Percentiles rank a stretch among this genome's conserved stretches.
These are phyloP conservation scores for Bos taurus DNA, from an alignment of 2,113 vertebrate species.

Conservation along the genomic window ARS-UCD2.0 NC_037339.1:32677001-32677500, in stretches of 20 bases:
- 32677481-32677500: background rate
- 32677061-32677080: background rate
- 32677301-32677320: background rate
- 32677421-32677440: background rate
- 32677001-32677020: background rate
- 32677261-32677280: background rate
- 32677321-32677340: background rate
- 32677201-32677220: background rate
- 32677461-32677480: background rate
- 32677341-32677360: background rate
- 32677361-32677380: background rate
- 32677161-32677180: background rate
- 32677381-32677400: background rate
- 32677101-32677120: background rate
- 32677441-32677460: background rate
- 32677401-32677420: background rate
- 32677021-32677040: background rate
- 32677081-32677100: no score
- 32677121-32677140: background rate
- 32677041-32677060: background rate
- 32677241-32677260: no score
- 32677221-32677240: background rate
- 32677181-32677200: background rate
- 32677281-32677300: background rate
- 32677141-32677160: background rate